These are phyloP conservation scores for Julus scanicus DNA, from an alignment of 2,888 invertebrate species.

Conservation along the genomic window DNA sequence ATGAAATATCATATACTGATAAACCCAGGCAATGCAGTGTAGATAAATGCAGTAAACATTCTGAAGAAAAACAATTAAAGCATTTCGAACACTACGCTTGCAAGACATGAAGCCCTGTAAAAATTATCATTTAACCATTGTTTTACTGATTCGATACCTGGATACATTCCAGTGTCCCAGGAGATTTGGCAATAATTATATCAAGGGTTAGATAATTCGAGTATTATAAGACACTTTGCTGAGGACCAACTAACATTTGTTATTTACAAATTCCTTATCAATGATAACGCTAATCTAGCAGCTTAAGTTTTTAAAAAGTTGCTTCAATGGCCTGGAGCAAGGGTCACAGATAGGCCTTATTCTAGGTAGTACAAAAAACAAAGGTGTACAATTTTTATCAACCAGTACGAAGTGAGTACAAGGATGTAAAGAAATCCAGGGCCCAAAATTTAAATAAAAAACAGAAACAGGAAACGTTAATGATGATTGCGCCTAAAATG, in stretches of 20 bases:
- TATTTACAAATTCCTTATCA: not conserved
- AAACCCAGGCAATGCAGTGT: no score
- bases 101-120: not conserved
- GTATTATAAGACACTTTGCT: not conserved
- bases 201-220: slow-evolving; percentile 7
- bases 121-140: not conserved
- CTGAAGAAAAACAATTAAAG: no score
- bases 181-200: slow-evolving; percentile 9
- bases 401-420: slow-evolving; percentile 20
- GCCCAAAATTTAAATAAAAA: not conserved
- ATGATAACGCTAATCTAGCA: slow-evolving; percentile 14
- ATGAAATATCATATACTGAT: no score
- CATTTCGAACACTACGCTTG: no score
- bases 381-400: not conserved
- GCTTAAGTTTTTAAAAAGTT: not conserved
- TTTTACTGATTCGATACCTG: not conserved
- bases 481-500: not conserved
- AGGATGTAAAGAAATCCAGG: slow-evolving; percentile 25
- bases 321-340: slow-evolving; percentile 17
- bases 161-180: not conserved
- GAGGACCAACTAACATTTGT: not conserved
- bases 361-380: not conserved
- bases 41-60: no score
- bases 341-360: not conserved
- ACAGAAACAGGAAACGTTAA: slow-evolving; percentile 4